Conservation (phyloP, 2,888 invertebrate species). For the Cantharis nigra region DNA sequence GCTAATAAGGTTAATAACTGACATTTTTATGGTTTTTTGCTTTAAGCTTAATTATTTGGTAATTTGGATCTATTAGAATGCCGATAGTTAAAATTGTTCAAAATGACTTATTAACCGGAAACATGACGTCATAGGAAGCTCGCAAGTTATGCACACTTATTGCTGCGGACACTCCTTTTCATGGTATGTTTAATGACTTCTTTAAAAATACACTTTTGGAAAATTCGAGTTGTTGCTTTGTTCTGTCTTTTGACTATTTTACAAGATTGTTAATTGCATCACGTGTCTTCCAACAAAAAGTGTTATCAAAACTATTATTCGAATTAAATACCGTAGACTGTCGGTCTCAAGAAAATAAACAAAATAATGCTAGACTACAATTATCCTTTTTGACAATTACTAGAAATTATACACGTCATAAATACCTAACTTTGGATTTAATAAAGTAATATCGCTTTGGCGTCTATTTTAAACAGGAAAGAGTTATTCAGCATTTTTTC, state of each 20-base stretch:
- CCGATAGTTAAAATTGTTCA: conserved; percentile 15
- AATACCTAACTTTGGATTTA: not conserved
- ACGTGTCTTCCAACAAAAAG: conserved; percentile 13
- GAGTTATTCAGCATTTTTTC: not conserved
- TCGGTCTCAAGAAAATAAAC: not conserved
- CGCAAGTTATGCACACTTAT: conserved; percentile 42
- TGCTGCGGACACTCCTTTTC: conserved; percentile 41
- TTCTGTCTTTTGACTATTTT: conserved; percentile 8
- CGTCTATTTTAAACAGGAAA: not conserved
- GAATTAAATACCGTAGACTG: conserved; percentile 6
- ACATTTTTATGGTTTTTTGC: not conserved
- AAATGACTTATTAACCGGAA: conserved; percentile 37
- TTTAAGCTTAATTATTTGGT: not conserved
- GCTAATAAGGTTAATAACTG: not conserved
- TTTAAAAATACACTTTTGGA: conserved; percentile 29
- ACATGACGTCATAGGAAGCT: conserved; percentile 43
- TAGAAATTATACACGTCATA: not conserved
- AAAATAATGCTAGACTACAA: not conserved
- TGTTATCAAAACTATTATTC: conserved; percentile 7
- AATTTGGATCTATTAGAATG: not conserved
- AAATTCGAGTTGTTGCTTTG: conserved; percentile 16
- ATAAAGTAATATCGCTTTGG: not conserved
- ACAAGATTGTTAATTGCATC: conserved; percentile 12
- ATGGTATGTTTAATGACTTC: conserved; percentile 41
- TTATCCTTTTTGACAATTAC: not conserved